Evolutionary conservation across 2,113 vertebrate species (phyloP).

Genomic region (Muntiacus reevesi): DNA sequence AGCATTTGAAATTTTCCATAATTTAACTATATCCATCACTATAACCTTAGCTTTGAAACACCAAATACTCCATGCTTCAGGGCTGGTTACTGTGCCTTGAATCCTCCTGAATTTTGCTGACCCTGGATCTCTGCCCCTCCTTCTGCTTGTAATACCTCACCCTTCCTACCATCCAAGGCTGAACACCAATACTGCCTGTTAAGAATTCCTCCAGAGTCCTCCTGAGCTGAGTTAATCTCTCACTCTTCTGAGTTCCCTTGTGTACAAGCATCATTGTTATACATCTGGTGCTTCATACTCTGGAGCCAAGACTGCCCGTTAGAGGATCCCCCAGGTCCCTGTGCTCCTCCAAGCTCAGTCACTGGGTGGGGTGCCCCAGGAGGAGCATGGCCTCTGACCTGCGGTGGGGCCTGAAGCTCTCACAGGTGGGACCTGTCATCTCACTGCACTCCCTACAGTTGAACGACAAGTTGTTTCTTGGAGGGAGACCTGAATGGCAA

Average conservation of each 20-base stretch:
- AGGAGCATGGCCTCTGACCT: neutral
- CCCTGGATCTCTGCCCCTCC: neutral
- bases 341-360: neutral
- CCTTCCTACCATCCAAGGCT: neutral
- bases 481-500: fast-evolving
- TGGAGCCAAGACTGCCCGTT: neutral
- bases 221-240: neutral
- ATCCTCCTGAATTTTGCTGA: neutral
- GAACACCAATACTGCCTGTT: neutral
- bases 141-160: neutral
- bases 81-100: neutral
- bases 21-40: neutral
- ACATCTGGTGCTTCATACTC: neutral
- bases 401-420: neutral
- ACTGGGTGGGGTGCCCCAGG: no score
- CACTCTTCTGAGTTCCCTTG: neutral
- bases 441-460: neutral
- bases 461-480: neutral
- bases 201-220: neutral
- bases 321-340: neutral
- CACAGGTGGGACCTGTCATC: neutral
- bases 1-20: neutral
- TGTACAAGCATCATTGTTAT: neutral
- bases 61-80: neutral
- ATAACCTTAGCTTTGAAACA: neutral